Evolutionary conservation across 2,888 invertebrate genomes (phyloP), one percentile per base, ranked within the genome.

Genomic region (Melanargia galathea): DNA sequence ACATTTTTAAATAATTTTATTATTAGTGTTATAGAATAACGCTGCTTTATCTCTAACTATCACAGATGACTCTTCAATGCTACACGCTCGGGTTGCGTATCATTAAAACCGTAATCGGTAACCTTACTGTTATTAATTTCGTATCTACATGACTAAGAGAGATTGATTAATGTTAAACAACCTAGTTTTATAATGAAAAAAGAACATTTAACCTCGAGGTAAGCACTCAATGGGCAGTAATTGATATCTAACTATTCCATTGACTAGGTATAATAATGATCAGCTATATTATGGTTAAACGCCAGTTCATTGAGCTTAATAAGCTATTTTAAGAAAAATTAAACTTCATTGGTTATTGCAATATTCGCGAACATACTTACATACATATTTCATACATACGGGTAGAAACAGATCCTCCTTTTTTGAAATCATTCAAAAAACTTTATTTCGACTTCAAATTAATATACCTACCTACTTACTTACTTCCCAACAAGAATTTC

Each of bases 11-110:
- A 38, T n/a, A 5, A 13, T 13, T 16, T 6, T 4, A 40, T 40
- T n/a, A 20, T 45, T 45, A 20, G 18, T 45, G 16, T 43, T 45
- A 20, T 56, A 43, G 30, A 56, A 56, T 56, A 26, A 13, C 38
- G 30, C 30, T 30, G 8, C 8, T 30, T 30, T n/a, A n/a, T n/a
- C n/a, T n/a, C n/a, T n/a, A n/a, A n/a, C n/a, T n/a, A n/a, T n/a
- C 43, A 60, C 58, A 60, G 63, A 66, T 60, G 57, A 46, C 33
- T 54, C 38, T 54, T 60, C 60, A 60, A 66, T 63, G 63, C 16
- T 58, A 30, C 52, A 45, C 49, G 48, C 22, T 48, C 22, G 35
- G 33, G 18, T 38, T 48, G 2, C 30, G 49, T 40, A 60, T 40
- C 64, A 66, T 61, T 26, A 55, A 52, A 26, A 26, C 10, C 16